Percentiles rank a stretch among this genome's conserved stretches.
Conservation (phyloP, 2,113 vertebrate genomes). For the Peromyscus californicus region DNA sequence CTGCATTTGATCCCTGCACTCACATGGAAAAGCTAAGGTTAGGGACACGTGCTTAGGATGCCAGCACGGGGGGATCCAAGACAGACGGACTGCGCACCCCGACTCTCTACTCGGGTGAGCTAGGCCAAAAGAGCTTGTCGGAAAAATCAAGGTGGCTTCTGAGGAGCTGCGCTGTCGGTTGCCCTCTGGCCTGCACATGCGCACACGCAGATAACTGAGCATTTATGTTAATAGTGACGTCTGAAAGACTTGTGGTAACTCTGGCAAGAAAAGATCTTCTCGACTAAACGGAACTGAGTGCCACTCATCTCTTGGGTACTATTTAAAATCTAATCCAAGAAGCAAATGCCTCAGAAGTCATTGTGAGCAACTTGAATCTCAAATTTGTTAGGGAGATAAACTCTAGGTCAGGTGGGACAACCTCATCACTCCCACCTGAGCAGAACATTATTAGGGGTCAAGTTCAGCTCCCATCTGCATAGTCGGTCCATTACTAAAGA, state of each 20-base stretch:
- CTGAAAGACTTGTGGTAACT: not conserved
- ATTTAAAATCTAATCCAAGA: conserved; percentile 34
- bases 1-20: not conserved
- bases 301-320: conserved; percentile 16
- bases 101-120: not conserved
- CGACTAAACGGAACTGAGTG: conserved; percentile 36
- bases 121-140: not conserved
- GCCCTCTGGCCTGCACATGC: not conserved
- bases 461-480: conserved; percentile 48
- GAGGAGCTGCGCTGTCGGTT: not conserved
- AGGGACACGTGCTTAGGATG: no score
- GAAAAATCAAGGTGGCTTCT: not conserved
- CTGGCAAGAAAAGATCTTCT: conserved; percentile 38
- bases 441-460: not conserved
- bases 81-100: no score
- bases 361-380: not conserved
- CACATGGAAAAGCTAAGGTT: not conserved
- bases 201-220: not conserved
- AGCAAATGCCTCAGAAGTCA: conserved; percentile 55
- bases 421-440: not conserved
- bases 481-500: not conserved
- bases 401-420: not conserved
- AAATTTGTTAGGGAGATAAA: not conserved
- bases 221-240: conserved; percentile 34
- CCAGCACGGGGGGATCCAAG: not conserved